Base-by-base conservation (phyloP, 2,888 invertebrate species). In the Fabriciana adippe region DNA sequence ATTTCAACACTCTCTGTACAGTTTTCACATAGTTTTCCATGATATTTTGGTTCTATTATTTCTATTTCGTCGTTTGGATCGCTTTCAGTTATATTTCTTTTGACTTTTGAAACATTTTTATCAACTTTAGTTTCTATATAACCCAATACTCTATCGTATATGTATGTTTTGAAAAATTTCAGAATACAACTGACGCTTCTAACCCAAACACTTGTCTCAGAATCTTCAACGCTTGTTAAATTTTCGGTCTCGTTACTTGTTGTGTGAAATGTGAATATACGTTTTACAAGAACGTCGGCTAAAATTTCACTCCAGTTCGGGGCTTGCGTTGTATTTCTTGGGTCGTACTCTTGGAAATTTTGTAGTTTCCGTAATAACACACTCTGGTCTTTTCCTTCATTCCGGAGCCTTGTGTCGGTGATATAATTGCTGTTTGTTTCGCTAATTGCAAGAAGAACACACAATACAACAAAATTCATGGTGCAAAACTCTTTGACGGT, bases 301-400 rank as follows among this genome's bases (percentile, higher is more conserved):
- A 91, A 74, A 67, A 90, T 82, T 72, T 88, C 86, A 78, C 88
- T 90, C 90, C 90, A 91, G 65, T 85, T 80, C 70, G 81, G 75
- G 64, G 82, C 81, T 75, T 83, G 82, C 63, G 76, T 71, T 66
- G 73, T 70, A 55, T 82, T 81, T 64, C 79, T 78, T 67, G 73
- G 55, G 48, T 74, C 73, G 69, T 74, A 71, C 65, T 73, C 70
- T 78, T 85, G 79, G 71, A 82, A 77, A 79, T 82, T 85, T 76
- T 85, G 87, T 81, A 88, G 84, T 86, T 87, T 90, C 70, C 86
- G 85, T 81, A 87, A 83, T 70, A 88, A 81, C 76, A 80, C 78
- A 74, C 76, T 83, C 81, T 87, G 83, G 85, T 80, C 80, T 68
- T 75, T 71, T 48, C 73, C 74, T 64, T 78, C 79, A 74, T 82